phyloP scores from a whole-genome alignment of 30 jellyfish, hydroid and myxozoan species.

The Cassiopea andromeda region DNA sequence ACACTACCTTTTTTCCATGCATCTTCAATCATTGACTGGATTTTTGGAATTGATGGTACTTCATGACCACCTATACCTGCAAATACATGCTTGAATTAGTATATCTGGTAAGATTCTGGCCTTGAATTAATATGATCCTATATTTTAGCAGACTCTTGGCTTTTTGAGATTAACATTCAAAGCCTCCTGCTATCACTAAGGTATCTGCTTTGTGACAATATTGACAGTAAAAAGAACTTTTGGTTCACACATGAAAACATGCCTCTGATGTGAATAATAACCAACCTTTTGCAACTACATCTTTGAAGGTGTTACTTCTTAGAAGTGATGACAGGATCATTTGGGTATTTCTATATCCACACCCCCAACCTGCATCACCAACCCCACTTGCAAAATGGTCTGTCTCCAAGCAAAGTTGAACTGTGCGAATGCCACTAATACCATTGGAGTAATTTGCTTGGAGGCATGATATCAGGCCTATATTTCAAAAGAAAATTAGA shows the following conservation, averaged over 20 bases:
- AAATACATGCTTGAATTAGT: not conserved
- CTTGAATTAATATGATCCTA: no score
- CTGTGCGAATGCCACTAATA: conserved; percentile 71
- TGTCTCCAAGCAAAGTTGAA: conserved; percentile 71
- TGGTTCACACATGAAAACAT: no score
- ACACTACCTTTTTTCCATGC: conserved; percentile 90
- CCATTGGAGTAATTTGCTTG: conserved; percentile 68
- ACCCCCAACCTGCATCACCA: conserved; percentile 99
- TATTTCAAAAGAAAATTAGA: not conserved
- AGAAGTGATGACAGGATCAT: conserved; percentile 85
- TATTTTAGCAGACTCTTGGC: no score
- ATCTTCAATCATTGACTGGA: conserved; percentile 85
- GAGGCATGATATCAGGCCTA: conserved; percentile 74
- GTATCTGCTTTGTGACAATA: no score
- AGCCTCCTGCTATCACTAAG: no score
- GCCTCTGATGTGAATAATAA: not conserved
- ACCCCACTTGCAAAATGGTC: conserved; percentile 92
- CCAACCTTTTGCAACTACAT: conserved; percentile 54
- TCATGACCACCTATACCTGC: conserved; percentile 71
- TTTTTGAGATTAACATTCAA: no score
- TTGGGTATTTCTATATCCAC: conserved; percentile 95
- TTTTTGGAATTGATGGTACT: conserved; percentile 86
- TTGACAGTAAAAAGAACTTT: no score
- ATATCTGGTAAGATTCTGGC: not conserved
- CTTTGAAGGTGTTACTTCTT: conserved; percentile 56